Conservation (phyloP, 2,888 invertebrate genomes). For the Timema podura region DNA sequence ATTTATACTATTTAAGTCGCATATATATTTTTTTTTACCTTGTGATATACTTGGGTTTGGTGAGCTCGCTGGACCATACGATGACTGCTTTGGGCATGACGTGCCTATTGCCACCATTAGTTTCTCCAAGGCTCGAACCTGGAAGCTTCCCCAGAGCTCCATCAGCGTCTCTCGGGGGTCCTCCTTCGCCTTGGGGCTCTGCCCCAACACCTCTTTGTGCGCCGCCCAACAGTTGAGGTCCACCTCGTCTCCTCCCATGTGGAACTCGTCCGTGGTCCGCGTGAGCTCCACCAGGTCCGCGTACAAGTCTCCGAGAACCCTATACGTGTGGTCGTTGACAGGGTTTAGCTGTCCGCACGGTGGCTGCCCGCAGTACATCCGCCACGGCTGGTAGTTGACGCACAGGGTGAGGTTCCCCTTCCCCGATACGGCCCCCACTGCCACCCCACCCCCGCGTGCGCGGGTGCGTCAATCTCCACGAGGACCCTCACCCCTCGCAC, state of each 20-base stretch:
- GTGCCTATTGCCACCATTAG: slow-evolving; percentile 59
- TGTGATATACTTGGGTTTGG: slow-evolving; percentile 31
- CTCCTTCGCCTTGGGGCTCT: slow-evolving; percentile 22
- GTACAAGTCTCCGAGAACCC: slow-evolving; percentile 37
- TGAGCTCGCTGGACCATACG: slow-evolving; percentile 61
- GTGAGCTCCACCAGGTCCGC: slow-evolving; percentile 39
- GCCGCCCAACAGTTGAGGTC: slow-evolving; percentile 21
- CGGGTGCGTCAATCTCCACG: slow-evolving; percentile 42
- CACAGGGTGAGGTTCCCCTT: slow-evolving; percentile 39
- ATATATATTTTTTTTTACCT: too few relatives aligned
- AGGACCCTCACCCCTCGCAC: slow-evolving; percentile 46
- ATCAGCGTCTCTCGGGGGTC: slow-evolving; percentile 29
- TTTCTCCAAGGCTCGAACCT: slow-evolving; percentile 57
- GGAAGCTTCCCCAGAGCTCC: slow-evolving; percentile 75
- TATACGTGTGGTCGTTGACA: slow-evolving; percentile 35
- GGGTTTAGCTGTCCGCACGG: slow-evolving; percentile 41
- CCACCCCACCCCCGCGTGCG: slow-evolving; percentile 41
- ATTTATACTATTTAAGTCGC: slow-evolving; percentile 38
- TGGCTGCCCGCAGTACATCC: slow-evolving; percentile 39
- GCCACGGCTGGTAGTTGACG: slow-evolving; percentile 37
- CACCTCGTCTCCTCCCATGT: slow-evolving; percentile 42
- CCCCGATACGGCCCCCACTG: slow-evolving; percentile 34
- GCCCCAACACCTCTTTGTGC: neutral
- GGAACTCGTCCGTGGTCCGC: slow-evolving; percentile 46
- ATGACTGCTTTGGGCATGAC: slow-evolving; percentile 54